A percentile compares a stretch with the other conserved stretches of the same genome.
Conservation (phyloP, 2,113 vertebrate genomes). For the Fulica atra region DNA sequence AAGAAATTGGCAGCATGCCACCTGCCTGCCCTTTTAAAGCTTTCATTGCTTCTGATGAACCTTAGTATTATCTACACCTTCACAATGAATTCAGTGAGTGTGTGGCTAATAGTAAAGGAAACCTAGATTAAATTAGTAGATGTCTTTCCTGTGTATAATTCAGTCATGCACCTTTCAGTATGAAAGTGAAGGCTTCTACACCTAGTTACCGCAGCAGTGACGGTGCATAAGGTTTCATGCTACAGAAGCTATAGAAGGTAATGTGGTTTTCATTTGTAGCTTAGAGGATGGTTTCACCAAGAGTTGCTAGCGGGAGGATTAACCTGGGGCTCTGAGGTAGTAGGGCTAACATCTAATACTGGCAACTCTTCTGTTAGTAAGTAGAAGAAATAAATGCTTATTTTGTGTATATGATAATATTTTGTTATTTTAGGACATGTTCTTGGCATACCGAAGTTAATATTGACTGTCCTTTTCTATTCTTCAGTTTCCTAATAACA, state of each 20-base stretch:
- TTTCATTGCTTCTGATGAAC: background rate
- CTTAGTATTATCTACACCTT: background rate
- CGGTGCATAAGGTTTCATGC: background rate
- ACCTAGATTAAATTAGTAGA: background rate
- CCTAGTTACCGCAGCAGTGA: background rate
- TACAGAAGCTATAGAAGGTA: background rate
- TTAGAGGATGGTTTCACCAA: background rate
- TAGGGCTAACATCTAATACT: background rate
- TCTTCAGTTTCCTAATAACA: background rate
- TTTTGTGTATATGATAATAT: background rate
- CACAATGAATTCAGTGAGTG: background rate
- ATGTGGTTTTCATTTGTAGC: background rate
- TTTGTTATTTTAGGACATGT: background rate
- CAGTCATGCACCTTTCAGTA: background rate
- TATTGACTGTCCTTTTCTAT: background rate
- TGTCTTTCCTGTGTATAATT: background rate
- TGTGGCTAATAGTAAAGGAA: background rate
- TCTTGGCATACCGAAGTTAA: background rate
- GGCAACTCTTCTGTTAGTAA: background rate
- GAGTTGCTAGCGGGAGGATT: background rate
- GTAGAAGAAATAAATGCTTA: background rate
- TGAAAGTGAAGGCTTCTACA: background rate
- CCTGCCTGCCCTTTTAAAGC: background rate
- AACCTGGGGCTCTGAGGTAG: background rate
- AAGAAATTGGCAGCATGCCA: background rate